phyloP scores from a whole-genome alignment of 1,140 invertebrate species.

The Stratiolaelaps scimitus region DNA sequence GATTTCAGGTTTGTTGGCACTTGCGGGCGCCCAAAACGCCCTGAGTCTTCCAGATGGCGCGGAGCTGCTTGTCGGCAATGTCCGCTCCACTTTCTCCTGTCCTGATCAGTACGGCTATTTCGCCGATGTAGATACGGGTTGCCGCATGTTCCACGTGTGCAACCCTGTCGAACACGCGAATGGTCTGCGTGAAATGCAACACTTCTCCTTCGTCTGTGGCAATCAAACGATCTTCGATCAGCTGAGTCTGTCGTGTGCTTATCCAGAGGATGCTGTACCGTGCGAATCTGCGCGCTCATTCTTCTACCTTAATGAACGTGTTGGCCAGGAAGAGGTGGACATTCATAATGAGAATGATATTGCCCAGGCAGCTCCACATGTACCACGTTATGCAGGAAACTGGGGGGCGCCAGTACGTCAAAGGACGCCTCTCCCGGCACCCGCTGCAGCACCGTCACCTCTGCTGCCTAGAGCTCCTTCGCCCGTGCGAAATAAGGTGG shows the following conservation, averaged over 20 bases:
- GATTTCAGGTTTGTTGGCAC: too few species aligned
- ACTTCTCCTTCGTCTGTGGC: constrained; percentile 37
- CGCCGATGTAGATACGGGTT: constrained; percentile 31
- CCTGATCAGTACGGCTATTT: constrained; percentile 32
- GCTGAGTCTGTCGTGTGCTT: constrained; percentile 38
- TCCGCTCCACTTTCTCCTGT: constrained; percentile 32
- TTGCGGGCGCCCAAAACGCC: background rate
- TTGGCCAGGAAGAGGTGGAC: constrained; percentile 1
- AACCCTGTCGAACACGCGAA: constrained; percentile 29
- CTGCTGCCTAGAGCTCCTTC: background rate
- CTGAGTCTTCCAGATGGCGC: constrained; percentile 35
- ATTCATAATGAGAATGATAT: constrained; percentile 18
- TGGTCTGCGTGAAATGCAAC: constrained; percentile 28
- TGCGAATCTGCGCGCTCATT: constrained; percentile 39
- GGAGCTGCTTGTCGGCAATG: constrained; percentile 32
- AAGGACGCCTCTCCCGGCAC: background rate
- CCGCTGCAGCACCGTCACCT: background rate
- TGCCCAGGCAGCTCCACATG: constrained; percentile 1
- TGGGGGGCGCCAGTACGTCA: background rate
- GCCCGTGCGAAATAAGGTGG: background rate
- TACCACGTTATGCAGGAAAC: background rate
- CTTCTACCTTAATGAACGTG: constrained; percentile 33
- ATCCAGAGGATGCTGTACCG: constrained; percentile 42
- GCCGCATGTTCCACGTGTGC: constrained; percentile 33
- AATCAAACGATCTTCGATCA: constrained; percentile 36